Percentiles rank a stretch among this genome's conserved stretches.
Conservation (phyloP, 2,888 invertebrate species). For the Trichogramma dendrolimi region DNA sequence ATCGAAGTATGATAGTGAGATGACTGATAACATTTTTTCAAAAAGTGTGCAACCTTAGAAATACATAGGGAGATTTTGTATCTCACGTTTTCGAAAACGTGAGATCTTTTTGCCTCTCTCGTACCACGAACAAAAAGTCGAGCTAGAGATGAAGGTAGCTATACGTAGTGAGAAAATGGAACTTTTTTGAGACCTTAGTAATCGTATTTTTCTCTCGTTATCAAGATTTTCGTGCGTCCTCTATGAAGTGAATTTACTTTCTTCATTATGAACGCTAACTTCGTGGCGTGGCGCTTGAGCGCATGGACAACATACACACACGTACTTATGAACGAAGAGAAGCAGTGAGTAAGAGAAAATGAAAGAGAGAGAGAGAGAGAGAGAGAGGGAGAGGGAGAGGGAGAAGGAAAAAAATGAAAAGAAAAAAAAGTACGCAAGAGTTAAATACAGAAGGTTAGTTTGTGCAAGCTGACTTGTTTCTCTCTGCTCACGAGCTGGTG, state of each 20-base stretch:
- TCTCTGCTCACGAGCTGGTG: slow-evolving; percentile 4
- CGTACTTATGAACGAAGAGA: no score
- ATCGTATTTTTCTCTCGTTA: slow-evolving; percentile 35
- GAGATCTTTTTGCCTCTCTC: no score
- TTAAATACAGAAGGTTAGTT: background rate
- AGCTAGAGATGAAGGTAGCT: background rate
- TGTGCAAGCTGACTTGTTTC: slow-evolving; percentile 13
- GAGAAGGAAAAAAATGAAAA: background rate
- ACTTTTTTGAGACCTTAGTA: slow-evolving; percentile 29
- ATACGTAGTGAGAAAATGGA: background rate
- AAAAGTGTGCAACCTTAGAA: no score
- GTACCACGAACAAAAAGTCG: no score
- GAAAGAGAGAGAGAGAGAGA: slow-evolving; percentile 18
- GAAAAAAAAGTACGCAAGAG: background rate
- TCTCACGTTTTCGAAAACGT: no score
- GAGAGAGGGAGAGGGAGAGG: slow-evolving; percentile 18
- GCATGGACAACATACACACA: background rate
- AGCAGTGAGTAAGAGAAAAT: no score
- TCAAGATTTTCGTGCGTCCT: slow-evolving; percentile 37
- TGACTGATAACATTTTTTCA: no score
- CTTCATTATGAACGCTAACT: slow-evolving; percentile 40
- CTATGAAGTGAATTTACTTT: slow-evolving; percentile 39
- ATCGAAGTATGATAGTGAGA: no score
- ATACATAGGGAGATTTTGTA: no score
- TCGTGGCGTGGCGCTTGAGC: slow-evolving; percentile 30